A percentile compares a stretch with the other conserved stretches of the same genome.
Evolutionary conservation across 2,888 invertebrate genomes (phyloP).

Genomic region (Seira ritae): DNA sequence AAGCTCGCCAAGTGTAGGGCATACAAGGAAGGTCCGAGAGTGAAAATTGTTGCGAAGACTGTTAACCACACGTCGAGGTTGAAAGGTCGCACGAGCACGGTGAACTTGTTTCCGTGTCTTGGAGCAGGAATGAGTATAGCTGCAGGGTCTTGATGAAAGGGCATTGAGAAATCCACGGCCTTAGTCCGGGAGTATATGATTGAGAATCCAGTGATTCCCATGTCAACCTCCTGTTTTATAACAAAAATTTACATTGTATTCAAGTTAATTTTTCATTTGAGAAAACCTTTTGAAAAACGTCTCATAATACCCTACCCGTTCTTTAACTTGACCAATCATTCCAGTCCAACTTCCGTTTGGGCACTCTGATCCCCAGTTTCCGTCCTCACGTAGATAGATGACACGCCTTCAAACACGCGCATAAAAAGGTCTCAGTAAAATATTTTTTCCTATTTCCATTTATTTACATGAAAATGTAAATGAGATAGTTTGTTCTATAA

Average conservation of each 20-base stretch:
- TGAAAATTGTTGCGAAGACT: slow-evolving; percentile 63
- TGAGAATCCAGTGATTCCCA: slow-evolving; percentile 70
- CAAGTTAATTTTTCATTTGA: too few relatives aligned
- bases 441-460: background rate
- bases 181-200: slow-evolving; percentile 67
- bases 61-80: slow-evolving; percentile 67
- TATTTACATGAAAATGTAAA: too few relatives aligned
- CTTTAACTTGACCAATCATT: slow-evolving; percentile 68
- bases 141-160: slow-evolving; percentile 69
- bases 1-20: slow-evolving; percentile 64
- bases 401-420: slow-evolving; percentile 38
- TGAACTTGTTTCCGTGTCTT: slow-evolving; percentile 67
- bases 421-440: background rate
- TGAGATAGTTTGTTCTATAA: too few relatives aligned
- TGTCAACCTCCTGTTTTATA: slow-evolving; percentile 65
- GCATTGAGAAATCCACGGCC: slow-evolving; percentile 67
- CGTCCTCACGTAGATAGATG: slow-evolving; percentile 64
- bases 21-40: slow-evolving; percentile 69
- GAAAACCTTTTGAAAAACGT: too few relatives aligned
- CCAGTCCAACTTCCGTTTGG: slow-evolving; percentile 72
- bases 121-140: slow-evolving; percentile 72
- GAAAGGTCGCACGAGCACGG: slow-evolving; percentile 70
- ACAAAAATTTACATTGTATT: background rate
- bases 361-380: slow-evolving; percentile 67
- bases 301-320: too few relatives aligned